Percentiles rank a stretch among this genome's conserved stretches.
Conservation (phyloP, 2,113 vertebrate species). For the Takifugu flavidus region DNA sequence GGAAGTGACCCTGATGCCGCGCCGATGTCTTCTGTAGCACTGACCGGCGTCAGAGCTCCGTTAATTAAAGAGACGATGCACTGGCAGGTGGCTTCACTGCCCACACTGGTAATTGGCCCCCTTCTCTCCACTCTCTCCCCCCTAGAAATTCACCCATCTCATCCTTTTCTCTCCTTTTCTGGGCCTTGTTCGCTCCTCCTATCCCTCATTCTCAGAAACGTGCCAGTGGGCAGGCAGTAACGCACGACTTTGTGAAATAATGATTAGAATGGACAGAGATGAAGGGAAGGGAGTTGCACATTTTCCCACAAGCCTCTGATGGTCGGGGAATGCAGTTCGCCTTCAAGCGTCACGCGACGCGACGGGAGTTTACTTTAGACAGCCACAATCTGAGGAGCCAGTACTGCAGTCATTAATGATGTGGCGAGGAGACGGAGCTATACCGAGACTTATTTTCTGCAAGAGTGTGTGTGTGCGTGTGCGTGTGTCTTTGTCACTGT, state of each 20-base stretch:
- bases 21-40: conserved; percentile 89
- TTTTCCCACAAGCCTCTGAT: conserved; percentile 72
- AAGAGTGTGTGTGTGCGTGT: conserved; percentile 27
- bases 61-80: conserved; percentile 93
- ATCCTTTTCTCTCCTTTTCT: conserved; percentile 53
- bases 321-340: conserved; percentile 63
- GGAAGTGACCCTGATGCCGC: conserved; percentile 85
- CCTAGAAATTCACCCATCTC: conserved; percentile 66
- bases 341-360: conserved; percentile 59
- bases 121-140: conserved; percentile 77
- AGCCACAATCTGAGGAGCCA: conserved; percentile 61
- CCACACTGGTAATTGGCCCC: conserved; percentile 93
- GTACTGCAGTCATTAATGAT: conserved; percentile 70
- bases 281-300: conserved; percentile 77
- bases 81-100: conserved; percentile 96
- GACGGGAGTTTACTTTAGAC: conserved; percentile 72
- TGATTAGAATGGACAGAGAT: conserved; percentile 90
- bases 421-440: conserved; percentile 54
- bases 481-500: conserved; percentile 4
- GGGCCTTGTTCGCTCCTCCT: conserved; percentile 59
- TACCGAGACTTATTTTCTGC: conserved; percentile 59
- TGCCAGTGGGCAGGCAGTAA: conserved; percentile 93
- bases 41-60: conserved; percentile 90
- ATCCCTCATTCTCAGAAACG: conserved; percentile 84
- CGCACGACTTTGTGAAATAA: conserved; percentile 90